Conservation (phyloP, 1,140 invertebrate species). For the Anagrus nilaparvatae region DNA sequence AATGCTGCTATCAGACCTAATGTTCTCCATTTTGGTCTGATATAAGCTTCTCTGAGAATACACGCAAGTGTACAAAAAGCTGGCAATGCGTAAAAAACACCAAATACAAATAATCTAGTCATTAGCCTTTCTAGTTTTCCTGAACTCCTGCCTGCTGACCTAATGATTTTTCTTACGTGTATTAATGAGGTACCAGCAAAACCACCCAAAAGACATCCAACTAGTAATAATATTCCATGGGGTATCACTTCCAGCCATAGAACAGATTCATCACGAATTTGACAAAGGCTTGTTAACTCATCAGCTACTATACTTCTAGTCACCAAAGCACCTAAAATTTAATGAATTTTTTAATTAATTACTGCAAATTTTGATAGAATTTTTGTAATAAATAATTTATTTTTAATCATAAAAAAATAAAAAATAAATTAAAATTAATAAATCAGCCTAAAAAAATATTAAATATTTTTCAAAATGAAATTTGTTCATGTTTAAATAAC, state of each 20-base stretch:
- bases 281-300: conserved; percentile 61
- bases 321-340: conserved; percentile 34
- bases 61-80: conserved; percentile 51
- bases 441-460: too few species aligned
- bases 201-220: conserved; percentile 48
- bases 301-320: conserved; percentile 58
- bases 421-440: too few species aligned
- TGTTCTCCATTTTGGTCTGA: conserved; percentile 40
- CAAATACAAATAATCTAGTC: conserved; percentile 72
- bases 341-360: too few species aligned
- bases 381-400: too few species aligned
- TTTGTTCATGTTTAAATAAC: too few species aligned
- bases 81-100: conserved; percentile 62
- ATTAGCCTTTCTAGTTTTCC: conserved; percentile 80
- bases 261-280: conserved; percentile 62
- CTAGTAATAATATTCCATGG: conserved; percentile 45
- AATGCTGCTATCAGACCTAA: conserved; percentile 43
- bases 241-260: conserved; percentile 69
- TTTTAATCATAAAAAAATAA: too few species aligned
- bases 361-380: too few species aligned
- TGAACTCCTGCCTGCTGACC: conserved; percentile 52
- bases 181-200: conserved; percentile 52
- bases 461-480: too few species aligned
- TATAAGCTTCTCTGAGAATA: conserved; percentile 48
- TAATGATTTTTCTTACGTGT: conserved; percentile 47